Percentiles rank a stretch among this genome's conserved stretches.
These are phyloP conservation scores for Xestia xanthographa DNA, from an alignment of 2,888 invertebrate species.

Conservation along the genomic window DNA sequence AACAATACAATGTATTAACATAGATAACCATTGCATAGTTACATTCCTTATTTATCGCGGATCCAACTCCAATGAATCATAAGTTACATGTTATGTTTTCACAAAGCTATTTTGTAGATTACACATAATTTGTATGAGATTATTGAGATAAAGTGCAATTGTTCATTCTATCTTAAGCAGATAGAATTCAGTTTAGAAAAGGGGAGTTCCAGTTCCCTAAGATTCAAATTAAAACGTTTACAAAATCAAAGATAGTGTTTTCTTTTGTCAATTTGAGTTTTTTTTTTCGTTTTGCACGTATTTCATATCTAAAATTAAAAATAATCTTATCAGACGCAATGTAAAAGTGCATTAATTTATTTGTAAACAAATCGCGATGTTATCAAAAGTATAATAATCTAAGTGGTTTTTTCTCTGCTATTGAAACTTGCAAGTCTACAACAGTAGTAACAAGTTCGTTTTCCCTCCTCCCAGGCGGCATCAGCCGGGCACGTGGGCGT, in stretches of 20 bases:
- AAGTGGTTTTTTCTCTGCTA: background rate
- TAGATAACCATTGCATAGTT: conserved; percentile 49
- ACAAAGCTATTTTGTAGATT: conserved; percentile 35
- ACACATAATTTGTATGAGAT: conserved; percentile 31
- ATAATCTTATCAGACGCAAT: conserved; percentile 24
- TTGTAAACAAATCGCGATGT: conserved; percentile 39
- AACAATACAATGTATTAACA: conserved; percentile 25
- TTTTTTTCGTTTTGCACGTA: conserved; percentile 2
- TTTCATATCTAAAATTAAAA: conserved; percentile 6
- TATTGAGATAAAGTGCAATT: conserved; percentile 19
- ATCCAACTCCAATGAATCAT: conserved; percentile 46
- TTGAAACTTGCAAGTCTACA: background rate
- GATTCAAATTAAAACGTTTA: background rate
- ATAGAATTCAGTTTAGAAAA: background rate
- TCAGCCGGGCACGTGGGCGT: conserved; percentile 98
- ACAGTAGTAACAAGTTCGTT: background rate
- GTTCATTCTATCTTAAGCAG: background rate
- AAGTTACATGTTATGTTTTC: conserved; percentile 40
- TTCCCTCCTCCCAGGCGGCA: conserved; percentile 92
- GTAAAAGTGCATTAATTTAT: conserved; percentile 28
- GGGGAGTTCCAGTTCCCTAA: background rate
- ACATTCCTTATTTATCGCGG: conserved; percentile 47
- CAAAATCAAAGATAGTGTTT: background rate
- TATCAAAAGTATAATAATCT: background rate
- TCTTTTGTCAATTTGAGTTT: background rate